Conservation (phyloP, 2,888 invertebrate genomes). For the Drosophila tripunctata region DNA sequence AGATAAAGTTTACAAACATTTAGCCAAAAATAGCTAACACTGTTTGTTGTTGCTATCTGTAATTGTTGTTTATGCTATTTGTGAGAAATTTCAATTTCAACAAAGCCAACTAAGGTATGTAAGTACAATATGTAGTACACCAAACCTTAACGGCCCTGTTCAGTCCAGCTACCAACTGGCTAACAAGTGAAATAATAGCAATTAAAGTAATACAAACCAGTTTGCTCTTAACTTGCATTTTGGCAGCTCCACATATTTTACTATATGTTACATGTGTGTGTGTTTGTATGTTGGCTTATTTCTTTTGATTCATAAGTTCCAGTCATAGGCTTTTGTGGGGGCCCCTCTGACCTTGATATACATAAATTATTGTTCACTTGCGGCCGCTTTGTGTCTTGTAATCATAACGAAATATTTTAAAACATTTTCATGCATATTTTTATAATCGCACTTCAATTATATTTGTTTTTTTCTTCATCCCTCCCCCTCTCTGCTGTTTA, state of each 20-base stretch:
- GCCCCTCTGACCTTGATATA: conserved; percentile 73
- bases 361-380: conserved; percentile 63
- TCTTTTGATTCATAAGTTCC: conserved; percentile 56
- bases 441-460: conserved; percentile 37
- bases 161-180: conserved; percentile 37
- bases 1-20: conserved; percentile 45
- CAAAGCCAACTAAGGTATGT: conserved; percentile 15
- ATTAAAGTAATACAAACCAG: conserved; percentile 76
- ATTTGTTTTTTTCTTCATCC: not conserved
- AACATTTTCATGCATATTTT: conserved; percentile 42
- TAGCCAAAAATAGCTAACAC: conserved; percentile 32
- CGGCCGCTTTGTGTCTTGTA: conserved; percentile 36
- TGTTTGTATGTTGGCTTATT: conserved; percentile 38
- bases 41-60: not conserved
- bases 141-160: conserved; percentile 45
- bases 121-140: no score
- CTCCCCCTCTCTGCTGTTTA: not conserved
- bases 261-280: not conserved
- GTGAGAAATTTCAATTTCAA: conserved; percentile 35
- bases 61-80: conserved; percentile 19
- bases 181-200: conserved; percentile 71
- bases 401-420: conserved; percentile 53
- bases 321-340: conserved; percentile 70
- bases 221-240: conserved; percentile 59
- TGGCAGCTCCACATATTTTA: conserved; percentile 44